A percentile compares a stretch with the other conserved stretches of the same genome.
Conservation (phyloP, 2,888 invertebrate genomes). For the Synergus itoensis region DNA sequence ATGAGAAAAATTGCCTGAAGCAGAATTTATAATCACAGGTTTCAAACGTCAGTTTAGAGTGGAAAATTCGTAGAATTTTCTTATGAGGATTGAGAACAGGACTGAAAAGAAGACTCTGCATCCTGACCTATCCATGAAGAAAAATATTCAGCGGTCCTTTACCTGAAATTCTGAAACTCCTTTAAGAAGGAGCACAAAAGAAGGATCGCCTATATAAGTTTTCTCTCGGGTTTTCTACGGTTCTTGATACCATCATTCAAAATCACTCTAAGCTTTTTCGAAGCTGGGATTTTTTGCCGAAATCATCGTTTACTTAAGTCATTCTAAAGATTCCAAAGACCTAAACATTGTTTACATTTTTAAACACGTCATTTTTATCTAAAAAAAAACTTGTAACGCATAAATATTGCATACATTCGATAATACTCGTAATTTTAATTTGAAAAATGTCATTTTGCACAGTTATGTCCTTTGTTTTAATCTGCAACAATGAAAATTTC, state of each 20-base stretch:
- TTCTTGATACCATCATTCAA: constrained; percentile 10
- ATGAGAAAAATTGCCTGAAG: constrained; percentile 8
- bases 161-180: constrained; percentile 10
- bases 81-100: constrained; percentile 20
- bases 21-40: not conserved
- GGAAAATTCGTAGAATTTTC: constrained; percentile 8
- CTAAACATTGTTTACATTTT: not conserved
- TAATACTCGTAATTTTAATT: too few species aligned
- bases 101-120: constrained; percentile 1
- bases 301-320: not conserved
- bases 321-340: not conserved
- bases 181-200: constrained; percentile 10
- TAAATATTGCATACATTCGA: too few species aligned
- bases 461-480: not conserved
- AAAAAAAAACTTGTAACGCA: too few species aligned
- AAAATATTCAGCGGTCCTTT: constrained; percentile 6
- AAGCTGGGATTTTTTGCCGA: not conserved
- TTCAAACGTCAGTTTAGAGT: not conserved
- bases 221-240: not conserved
- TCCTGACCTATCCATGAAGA: constrained; percentile 5
- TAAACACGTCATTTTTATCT: too few species aligned
- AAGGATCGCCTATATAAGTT: not conserved
- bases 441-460: not conserved
- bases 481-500: too few species aligned
- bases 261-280: not conserved